A percentile compares a stretch with the other conserved stretches of the same genome.
phyloP scores from a whole-genome alignment of 2,888 invertebrate species.

The Mylabris sibirica region DNA sequence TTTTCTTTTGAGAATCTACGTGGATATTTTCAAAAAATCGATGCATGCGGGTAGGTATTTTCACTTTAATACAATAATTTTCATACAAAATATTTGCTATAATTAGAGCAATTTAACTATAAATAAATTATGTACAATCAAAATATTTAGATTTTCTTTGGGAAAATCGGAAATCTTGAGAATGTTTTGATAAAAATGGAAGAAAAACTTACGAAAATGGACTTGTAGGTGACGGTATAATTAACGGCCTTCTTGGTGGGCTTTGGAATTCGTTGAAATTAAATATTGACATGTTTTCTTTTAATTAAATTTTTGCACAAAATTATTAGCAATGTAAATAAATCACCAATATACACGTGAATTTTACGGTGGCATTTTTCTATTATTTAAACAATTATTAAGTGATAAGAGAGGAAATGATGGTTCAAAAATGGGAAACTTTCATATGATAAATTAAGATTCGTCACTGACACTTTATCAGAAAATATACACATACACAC shows the following conservation, averaged over 20 bases:
- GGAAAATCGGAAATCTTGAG: neutral
- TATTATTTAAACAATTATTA: neutral
- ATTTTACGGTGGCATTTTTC: slow-evolving; percentile 26
- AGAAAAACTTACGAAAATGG: slow-evolving; percentile 55
- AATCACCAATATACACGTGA: neutral
- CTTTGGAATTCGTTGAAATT: slow-evolving; percentile 48
- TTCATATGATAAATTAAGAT: neutral
- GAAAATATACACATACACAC: neutral
- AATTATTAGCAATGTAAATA: too few species aligned
- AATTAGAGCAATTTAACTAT: neutral
- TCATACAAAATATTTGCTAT: neutral
- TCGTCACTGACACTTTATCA: slow-evolving; percentile 14
- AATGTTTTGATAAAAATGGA: neutral
- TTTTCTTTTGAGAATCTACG: too few species aligned
- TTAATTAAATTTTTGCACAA: neutral
- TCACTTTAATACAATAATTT: neutral
- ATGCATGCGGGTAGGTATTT: neutral
- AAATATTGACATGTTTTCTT: slow-evolving; percentile 48
- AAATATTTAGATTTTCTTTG: neutral
- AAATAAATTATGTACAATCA: neutral
- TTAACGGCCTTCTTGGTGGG: slow-evolving; percentile 52
- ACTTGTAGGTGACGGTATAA: slow-evolving; percentile 52
- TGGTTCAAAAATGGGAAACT: neutral
- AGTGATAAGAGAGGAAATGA: neutral
- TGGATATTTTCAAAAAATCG: slow-evolving; percentile 5